A percentile compares a stretch with the other conserved stretches of the same genome.
phyloP scores from a whole-genome alignment of 2,113 vertebrate species.

The Bos javanicus region DNA sequence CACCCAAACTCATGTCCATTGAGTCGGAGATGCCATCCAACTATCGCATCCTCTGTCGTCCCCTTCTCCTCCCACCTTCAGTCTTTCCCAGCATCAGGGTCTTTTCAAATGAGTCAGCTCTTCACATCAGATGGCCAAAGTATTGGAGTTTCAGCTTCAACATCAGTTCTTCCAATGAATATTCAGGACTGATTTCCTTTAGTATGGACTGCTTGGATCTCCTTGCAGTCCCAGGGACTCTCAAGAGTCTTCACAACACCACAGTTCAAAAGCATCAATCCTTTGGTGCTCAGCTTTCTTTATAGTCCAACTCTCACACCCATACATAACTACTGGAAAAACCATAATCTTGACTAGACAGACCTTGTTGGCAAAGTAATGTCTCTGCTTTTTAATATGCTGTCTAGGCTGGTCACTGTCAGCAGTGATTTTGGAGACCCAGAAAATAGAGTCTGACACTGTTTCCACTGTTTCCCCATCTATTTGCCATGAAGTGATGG shows the following conservation, averaged over 20 bases:
- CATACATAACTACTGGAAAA: neutral
- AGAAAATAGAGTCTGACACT: neutral
- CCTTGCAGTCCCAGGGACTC: neutral
- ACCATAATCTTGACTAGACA: neutral
- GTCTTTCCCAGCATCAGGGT: neutral
- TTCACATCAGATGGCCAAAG: neutral
- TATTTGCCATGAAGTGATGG: neutral
- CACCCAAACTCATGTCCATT: neutral
- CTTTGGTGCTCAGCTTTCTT: neutral
- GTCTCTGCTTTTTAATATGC: neutral
- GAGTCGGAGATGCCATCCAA: neutral
- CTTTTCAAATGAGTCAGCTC: neutral
- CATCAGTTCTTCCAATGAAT: neutral
- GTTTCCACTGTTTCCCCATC: neutral
- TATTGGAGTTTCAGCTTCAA: neutral
- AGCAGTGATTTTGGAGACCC: neutral
- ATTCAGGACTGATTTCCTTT: neutral
- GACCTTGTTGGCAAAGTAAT: neutral
- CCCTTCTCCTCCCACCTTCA: neutral
- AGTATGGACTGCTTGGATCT: neutral
- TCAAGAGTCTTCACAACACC: neutral
- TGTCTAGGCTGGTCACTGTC: neutral
- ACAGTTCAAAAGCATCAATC: neutral
- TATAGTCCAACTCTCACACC: neutral
- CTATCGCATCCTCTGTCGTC: neutral